A percentile compares a stretch with the other conserved stretches of the same genome.
phyloP scores from a whole-genome alignment of 2,113 vertebrate species.

The Dascyllus trimaculatus region DNA sequence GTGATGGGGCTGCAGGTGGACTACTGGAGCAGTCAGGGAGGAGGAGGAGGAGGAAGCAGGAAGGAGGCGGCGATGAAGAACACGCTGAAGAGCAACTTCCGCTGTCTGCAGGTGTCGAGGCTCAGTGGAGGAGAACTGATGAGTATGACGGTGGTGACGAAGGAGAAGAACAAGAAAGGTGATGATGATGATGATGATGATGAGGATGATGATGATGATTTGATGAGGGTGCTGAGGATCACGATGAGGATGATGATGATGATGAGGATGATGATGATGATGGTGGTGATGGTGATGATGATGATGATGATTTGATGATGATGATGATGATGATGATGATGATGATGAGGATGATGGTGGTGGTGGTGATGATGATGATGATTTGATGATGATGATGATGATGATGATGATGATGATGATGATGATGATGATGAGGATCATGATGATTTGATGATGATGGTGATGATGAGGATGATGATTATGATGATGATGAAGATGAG shows the following conservation, averaged over 20 bases:
- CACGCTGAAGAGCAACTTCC: conserved; percentile 92
- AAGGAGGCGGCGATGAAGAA: conserved; percentile 85
- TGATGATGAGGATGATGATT: too few relatives aligned
- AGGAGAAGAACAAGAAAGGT: conserved; percentile 88
- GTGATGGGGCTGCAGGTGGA: conserved; percentile 92
- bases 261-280: too few relatives aligned
- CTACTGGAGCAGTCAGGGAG: conserved; percentile 87
- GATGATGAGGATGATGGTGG: background rate
- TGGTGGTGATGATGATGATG: too few relatives aligned
- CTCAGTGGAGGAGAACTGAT: conserved; percentile 87
- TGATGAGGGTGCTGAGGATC: too few relatives aligned
- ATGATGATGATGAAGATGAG: too few relatives aligned
- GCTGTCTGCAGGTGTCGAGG: conserved; percentile 89
- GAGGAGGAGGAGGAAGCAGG: conserved; percentile 80
- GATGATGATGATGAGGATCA: too few relatives aligned
- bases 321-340: background rate
- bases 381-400: too few relatives aligned
- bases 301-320: background rate
- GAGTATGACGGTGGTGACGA: conserved; percentile 91
- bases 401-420: too few relatives aligned
- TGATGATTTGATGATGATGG: too few relatives aligned
- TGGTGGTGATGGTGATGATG: too few relatives aligned
- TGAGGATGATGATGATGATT: background rate
- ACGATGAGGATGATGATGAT: too few relatives aligned
- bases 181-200: background rate